A percentile compares a stretch with the other conserved stretches of the same genome.
These are phyloP conservation scores for Pituophis catenifer DNA, from an alignment of 2,113 vertebrate species.

Conservation along the genomic window DNA sequence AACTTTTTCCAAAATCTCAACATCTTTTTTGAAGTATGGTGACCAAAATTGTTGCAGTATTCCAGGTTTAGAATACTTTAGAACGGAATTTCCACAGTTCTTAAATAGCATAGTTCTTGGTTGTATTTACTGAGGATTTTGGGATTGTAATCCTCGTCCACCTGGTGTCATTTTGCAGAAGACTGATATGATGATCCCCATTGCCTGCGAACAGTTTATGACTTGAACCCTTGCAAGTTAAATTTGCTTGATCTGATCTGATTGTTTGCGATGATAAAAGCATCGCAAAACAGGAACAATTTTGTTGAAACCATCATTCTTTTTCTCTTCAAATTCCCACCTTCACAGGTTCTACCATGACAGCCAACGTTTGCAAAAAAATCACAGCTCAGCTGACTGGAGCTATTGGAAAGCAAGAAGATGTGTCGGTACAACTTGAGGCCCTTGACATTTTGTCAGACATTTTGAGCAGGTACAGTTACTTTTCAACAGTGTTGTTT, in stretches of 20 bases:
- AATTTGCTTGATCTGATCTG: not conserved
- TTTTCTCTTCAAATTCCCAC: not conserved
- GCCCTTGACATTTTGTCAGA: slow-evolving; percentile 95
- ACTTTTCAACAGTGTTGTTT: not conserved
- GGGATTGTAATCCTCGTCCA: not conserved
- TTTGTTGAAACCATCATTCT: slow-evolving; percentile 9
- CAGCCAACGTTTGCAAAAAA: slow-evolving; percentile 87
- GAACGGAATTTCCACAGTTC: not conserved
- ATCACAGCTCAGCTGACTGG: slow-evolving; percentile 91
- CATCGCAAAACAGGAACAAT: not conserved
- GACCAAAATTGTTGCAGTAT: no score
- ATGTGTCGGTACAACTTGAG: slow-evolving; percentile 90
- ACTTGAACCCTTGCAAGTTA: not conserved
- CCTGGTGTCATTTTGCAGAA: not conserved
- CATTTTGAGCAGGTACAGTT: slow-evolving; percentile 88
- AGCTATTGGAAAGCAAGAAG: slow-evolving; percentile 88
- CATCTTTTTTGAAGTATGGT: no score
- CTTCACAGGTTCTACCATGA: slow-evolving; percentile 78
- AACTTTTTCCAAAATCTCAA: no score
- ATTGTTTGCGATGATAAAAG: not conserved
- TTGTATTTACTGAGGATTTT: not conserved
- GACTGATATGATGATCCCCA: no score
- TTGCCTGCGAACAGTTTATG: not conserved
- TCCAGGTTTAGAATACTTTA: not conserved
- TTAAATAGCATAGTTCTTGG: not conserved